Evolutionary conservation across 1,140 invertebrate genomes (phyloP).

Genomic region (Vanessa atalanta): DNA sequence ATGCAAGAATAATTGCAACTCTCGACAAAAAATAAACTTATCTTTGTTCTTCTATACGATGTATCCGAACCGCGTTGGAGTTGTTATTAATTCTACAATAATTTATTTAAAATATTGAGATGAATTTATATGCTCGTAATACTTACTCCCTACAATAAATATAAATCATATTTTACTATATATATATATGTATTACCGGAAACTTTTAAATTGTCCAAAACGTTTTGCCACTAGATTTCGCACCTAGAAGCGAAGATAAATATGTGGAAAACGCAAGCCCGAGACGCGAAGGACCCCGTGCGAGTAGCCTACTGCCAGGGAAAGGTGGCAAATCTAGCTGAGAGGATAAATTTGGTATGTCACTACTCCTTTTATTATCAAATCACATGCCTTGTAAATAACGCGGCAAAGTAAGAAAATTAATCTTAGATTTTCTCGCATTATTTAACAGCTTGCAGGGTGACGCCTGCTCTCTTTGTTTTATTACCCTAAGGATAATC

Average conservation of each 20-base stretch:
- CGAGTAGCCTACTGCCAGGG: slow-evolving; percentile 61
- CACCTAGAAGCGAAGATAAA: slow-evolving; percentile 56
- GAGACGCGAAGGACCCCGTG: slow-evolving; percentile 57
- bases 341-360: slow-evolving; percentile 55
- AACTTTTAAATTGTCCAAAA: neutral
- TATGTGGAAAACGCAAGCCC: slow-evolving; percentile 56
- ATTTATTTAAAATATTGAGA: no score
- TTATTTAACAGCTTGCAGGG: no score
- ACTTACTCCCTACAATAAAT: no score
- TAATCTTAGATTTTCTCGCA: no score
- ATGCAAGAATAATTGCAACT: no score
- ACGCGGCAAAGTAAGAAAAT: neutral
- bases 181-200: neutral
- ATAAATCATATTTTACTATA: neutral
- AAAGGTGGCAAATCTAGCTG: slow-evolving; percentile 44
- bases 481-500: no score
- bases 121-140: no score
- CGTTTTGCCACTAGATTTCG: neutral
- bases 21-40: no score
- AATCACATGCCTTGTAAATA: neutral
- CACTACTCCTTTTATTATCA: neutral
- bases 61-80: no score
- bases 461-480: no score
- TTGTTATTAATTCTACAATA: no score
- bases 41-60: no score